phyloP scores from a whole-genome alignment of 2,113 vertebrate genomes.

The Larimichthys polyactis region DNA sequence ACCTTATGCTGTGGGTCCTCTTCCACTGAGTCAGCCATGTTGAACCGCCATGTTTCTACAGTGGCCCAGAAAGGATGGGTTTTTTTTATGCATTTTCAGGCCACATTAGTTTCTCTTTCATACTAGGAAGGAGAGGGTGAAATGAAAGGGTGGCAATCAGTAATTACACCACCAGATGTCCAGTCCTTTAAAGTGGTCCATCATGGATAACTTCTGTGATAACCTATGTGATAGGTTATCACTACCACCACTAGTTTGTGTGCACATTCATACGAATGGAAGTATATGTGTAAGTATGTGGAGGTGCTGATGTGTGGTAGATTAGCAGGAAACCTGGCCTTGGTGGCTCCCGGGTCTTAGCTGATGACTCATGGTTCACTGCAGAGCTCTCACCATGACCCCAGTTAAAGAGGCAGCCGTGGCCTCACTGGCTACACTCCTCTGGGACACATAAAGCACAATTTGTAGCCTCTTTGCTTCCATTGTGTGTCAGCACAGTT shows the following conservation, averaged over 20 bases:
- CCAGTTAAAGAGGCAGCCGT: constrained; percentile 67
- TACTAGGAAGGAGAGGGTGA: no score
- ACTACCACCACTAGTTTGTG: background rate
- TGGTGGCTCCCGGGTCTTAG: constrained; percentile 40
- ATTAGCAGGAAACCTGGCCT: constrained; percentile 39
- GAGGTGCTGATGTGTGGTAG: constrained; percentile 28
- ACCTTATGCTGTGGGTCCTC: no score
- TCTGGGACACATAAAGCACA: constrained; percentile 66
- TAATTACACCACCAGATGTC: no score
- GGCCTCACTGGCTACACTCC: constrained; percentile 58
- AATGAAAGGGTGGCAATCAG: no score
- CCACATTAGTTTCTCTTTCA: no score
- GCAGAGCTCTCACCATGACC: constrained; percentile 60
- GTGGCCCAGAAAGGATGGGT: no score
- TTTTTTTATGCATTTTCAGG: no score
- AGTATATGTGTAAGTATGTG: constrained; percentile 10
- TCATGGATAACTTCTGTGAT: background rate
- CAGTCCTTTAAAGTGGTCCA: background rate
- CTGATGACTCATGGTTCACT: constrained; percentile 66
- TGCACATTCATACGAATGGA: background rate
- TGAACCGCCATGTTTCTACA: no score
- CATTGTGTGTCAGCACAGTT: constrained; percentile 74
- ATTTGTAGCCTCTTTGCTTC: constrained; percentile 66
- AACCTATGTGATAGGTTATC: no score
- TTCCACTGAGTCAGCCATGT: no score